Evolutionary conservation across 1,140 invertebrate genomes (phyloP).

Genomic region (Lutraria rhynchaena): DNA sequence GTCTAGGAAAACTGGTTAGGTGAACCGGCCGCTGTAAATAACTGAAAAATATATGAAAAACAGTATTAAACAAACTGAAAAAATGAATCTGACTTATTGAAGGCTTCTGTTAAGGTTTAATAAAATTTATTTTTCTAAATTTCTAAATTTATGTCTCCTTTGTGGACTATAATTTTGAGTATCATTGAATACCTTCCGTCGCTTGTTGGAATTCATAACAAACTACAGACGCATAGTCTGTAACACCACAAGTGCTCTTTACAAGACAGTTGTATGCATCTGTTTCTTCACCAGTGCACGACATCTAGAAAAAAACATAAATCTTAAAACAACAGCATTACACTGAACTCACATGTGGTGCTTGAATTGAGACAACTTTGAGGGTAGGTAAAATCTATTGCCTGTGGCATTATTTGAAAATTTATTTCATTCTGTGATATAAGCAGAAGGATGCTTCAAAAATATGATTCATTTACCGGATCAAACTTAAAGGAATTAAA

Average conservation of each 20-base stretch:
- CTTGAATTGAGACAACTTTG: background rate
- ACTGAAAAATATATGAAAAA: no score
- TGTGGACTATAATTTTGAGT: no score
- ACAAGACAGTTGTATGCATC: slow-evolving; percentile 32
- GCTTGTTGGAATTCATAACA: slow-evolving; percentile 22
- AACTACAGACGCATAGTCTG: slow-evolving; percentile 37
- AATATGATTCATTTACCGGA: background rate
- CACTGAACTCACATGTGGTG: background rate
- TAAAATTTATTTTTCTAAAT: no score
- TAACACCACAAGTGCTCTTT: background rate
- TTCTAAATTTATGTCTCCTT: no score
- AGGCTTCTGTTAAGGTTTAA: no score
- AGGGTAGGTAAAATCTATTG: background rate
- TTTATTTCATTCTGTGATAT: background rate
- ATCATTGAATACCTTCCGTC: slow-evolving; percentile 14
- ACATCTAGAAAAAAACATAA: slow-evolving; percentile 15
- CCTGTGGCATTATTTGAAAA: background rate
- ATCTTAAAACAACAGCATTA: background rate
- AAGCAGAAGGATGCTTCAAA: background rate
- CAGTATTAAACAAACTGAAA: no score
- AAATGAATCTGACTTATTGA: no score
- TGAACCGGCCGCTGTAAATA: no score
- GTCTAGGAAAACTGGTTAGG: no score
- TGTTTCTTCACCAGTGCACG: slow-evolving; percentile 21
- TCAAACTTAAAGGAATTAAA: no score